Base-by-base conservation (phyloP, 2,113 vertebrate genomes). In the Perca schrenkii region DNA sequence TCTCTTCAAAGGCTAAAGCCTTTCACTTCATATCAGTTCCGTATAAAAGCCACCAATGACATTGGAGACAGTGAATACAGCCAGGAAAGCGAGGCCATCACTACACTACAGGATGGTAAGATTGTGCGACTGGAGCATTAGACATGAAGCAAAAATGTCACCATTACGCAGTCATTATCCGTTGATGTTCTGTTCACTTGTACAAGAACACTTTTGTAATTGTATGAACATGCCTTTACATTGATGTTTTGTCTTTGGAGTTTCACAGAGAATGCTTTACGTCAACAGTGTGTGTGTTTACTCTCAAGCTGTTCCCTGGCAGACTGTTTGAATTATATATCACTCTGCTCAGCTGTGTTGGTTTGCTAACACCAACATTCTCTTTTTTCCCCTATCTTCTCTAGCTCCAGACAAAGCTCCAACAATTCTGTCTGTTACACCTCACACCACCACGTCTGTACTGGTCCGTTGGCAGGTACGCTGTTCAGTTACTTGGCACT, bases 51-150 rank as follows among this genome's bases (percentile, higher is more conserved):
- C 0, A 99, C 98, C 0, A 99, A 99, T 0, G 98, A 99, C 94
- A 98, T 99, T 0, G 98, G 98, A 65, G 98, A 99, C 96, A 99
- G 98, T 52, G 97, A 97, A 85, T 99, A 98, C 96, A 99, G 98
- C 1, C 95, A 95, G 89, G 97, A 99, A 89, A 99, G 98, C 0
- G 98, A 99, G 81, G 97, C 98, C 0, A 96, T 99, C 88, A 99
- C 98, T 50, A 99, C 98, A 0, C 94, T 99, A 61, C 98, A 99
- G 93, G 98, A 98, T 0, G 97, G 98, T 99, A 91, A 95, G 97
- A 31, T 69, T n/a, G 4, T 11, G 8, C 25, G 6, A 16, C 21
- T 16, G 17, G 7, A 17, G 4, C 40, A 49, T 70, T 15, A 71
- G 40, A 77, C 8, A 10, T 4, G 40, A 2, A 31, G 22, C 15